Evolutionary conservation across 2,797 vertebrate genomes (phyloP), one percentile per base, ranked within the genome.

Genomic region (Periophthalmus magnuspinnatus): DNA sequence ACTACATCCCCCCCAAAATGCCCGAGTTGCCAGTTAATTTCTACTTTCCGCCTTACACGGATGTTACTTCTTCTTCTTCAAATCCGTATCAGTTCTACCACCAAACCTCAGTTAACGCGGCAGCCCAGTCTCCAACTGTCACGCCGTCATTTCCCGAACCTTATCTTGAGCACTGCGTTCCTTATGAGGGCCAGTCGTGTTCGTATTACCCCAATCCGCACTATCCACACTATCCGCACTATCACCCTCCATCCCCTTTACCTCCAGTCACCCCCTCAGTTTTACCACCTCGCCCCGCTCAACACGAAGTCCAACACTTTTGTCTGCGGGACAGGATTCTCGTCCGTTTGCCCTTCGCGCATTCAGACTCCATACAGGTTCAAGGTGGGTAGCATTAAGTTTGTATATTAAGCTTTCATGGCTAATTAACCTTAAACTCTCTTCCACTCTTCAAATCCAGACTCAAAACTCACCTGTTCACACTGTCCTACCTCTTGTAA

Each of bases 301-400:
- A 64, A 28, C 63, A 67, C 54, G 54, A 21, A 16, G 80, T 84
- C 9, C 67, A 65, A 9, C 74, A 92, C 1, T 64, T 67, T 61
- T 94, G 93, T 79, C 70, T 67, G 6, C 19, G 0, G 5, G 73
- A 67, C 11, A 71, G 24, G 34, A 73, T 94, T 77, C 56, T 61
- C 0, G 82, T 71, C 38, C 83, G 68, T 33, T 69, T 94, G 76
- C 90, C 92, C 34, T 90, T 70, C 71, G 88, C 92, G 57, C 81
- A 84, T 61, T 81, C 75, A n/a, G 80, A 86, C 28, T 91, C 91
- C 55, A 71, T 94, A 69, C 84, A 92, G 74, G 78, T 94, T 78
- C 88, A 71, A 93, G 93, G 93, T 94, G 58, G 87, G 90, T 82
- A 45, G 5, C 7, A n/a, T 65, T 50, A 28, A 28, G 28, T 28